A percentile compares a stretch with the other conserved stretches of the same genome.
Evolutionary conservation across 2,888 invertebrate genomes (phyloP).

Genomic region (Electrophaes corylata): DNA sequence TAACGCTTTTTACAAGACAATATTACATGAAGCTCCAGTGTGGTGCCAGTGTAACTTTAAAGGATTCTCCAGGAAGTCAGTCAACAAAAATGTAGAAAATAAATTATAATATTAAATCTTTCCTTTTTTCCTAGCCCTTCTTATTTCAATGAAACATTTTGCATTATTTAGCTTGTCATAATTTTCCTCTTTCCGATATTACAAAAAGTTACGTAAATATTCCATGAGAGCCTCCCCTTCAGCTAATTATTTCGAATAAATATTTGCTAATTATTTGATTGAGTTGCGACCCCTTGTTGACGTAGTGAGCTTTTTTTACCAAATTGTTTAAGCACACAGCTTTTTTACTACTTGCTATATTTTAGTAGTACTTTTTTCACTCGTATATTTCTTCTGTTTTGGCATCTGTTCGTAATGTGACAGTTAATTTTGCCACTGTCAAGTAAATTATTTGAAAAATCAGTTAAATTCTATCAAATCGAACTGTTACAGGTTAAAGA

Average conservation of each 20-base stretch:
- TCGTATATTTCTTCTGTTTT: too few species aligned
- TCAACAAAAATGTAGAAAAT: not conserved
- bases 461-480: too few species aligned
- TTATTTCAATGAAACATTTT: conserved; percentile 5
- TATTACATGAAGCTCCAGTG: too few species aligned
- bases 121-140: not conserved
- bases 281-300: conserved; percentile 40
- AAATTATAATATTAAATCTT: not conserved
- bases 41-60: too few species aligned
- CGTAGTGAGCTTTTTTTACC: conserved; percentile 19
- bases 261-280: conserved; percentile 71
- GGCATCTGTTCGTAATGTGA: too few species aligned
- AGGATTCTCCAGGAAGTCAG: not conserved
- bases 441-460: too few species aligned
- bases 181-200: conserved; percentile 23
- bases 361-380: not conserved
- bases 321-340: conserved; percentile 10
- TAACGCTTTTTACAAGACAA: too few species aligned
- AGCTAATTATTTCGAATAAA: conserved; percentile 62
- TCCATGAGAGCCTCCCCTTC: conserved; percentile 44
- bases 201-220: conserved; percentile 33
- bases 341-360: not conserved
- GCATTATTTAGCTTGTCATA: conserved; percentile 27
- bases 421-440: too few species aligned
- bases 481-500: too few species aligned